Evolutionary conservation across 2,113 vertebrate genomes (phyloP), one percentile per base, ranked within the genome.

Genomic region (Nicator chloris): DNA sequence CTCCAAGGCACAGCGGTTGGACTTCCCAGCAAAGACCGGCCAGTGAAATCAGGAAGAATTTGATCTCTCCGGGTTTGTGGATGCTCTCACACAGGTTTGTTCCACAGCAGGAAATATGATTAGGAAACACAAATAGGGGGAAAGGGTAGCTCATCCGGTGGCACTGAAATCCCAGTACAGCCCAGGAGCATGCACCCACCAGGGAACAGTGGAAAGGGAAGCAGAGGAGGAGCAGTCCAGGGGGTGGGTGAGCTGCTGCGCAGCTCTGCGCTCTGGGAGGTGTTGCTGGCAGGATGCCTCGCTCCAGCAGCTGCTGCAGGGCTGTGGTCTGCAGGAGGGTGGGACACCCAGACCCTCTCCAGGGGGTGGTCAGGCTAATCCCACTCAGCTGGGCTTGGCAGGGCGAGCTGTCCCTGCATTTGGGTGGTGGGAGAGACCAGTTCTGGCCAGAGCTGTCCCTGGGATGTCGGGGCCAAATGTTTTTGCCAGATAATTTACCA

Each of bases 111-210:
- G 56, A 45, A 45, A 66, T 31, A 27, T 2, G 8, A 18, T 49
- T 12, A 30, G 21, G 27, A 51, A 44, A 80, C 31, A 14, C 4
- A 11, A 18, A 37, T 10, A 30, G 26, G 60, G 17, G 0, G 15
- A 69, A 73, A 61, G 28, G 11, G 24, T 7, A 37, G 20, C 15
- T 49, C 22, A 63, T 56, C 9, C 45, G 65, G 39, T 13, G 24
- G 51, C 15, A 39, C 21, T 37, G 45, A 40, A 63, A 70, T 53
- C 28, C 26, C 64, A 30, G 63, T 4, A 13, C 2, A 2, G 76
- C 61, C 35, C 23, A 23, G 71, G 20, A 68, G 33, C 23, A 13
- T 0, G 8, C 11, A 51, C 16, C 2, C 14, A 1, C 3, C 28
- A 28, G 50, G 45, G 33, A 40, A 2, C 9, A 57, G 39, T 3